Base-by-base conservation (phyloP, 2,888 invertebrate genomes). In the Corbicula japonica region DNA sequence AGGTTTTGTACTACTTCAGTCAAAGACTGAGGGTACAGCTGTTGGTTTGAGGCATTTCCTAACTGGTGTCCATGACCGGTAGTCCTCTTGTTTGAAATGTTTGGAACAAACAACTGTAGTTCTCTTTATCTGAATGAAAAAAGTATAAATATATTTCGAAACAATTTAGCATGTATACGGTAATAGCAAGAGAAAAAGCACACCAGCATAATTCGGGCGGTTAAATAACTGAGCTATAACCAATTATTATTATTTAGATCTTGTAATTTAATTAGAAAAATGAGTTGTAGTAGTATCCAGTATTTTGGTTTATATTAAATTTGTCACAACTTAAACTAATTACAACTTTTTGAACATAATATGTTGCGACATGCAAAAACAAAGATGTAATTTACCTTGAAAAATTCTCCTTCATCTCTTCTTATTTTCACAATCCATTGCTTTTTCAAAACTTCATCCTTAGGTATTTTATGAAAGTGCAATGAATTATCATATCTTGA, bases 41-140 rank as follows among this genome's bases (percentile, higher is more conserved):
- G 21, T 34, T 52, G 1, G 4, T n/a, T 65, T 52, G 10, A 65
- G 52, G 8, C 38, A 26, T 28, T 65, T 65, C 18, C 52, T 21
- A 18, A 65, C 52, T 35, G 35, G 65, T 52, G 52, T 52, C 35
- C 35, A 65, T 48, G 48, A 30, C 8, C 38, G n/a, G 26, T 52
- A 65, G 35, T 65, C 65, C 26, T 65, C 65, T 52, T 38, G 32
- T 35, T 21, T 50, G 38, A 65, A 65, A 52, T 65, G 65, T 65
- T 65, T 65, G 21, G 65, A 65, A 35, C 65, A 65, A 32, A 65
- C 65, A 38, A 65, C 65, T 26, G 65, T 65, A 23, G n/a, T 65
- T 18, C 18, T 65, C 30, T 28, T 41, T n/a, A 65, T 48, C 72
- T 73, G 28, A 28, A 73, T 58, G 10, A 41, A 15, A 23, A 10